phyloP scores from a whole-genome alignment of 2,797 vertebrate species.

The Hemibagrus guttatus region DNA sequence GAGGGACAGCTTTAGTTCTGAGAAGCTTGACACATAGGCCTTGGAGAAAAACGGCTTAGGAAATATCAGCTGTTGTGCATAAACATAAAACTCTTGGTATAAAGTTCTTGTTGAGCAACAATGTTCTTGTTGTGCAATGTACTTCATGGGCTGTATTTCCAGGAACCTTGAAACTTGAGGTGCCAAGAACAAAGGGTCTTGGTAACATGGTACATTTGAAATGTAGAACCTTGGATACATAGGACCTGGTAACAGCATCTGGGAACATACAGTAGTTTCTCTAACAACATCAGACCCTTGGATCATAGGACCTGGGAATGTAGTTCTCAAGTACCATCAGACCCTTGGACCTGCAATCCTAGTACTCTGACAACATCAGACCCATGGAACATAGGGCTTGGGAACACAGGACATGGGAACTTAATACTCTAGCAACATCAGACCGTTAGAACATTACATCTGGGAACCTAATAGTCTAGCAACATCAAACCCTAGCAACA shows the following conservation, averaged over 20 bases:
- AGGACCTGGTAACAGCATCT: neutral
- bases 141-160: neutral
- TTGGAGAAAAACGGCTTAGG: neutral
- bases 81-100: neutral
- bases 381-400: neutral
- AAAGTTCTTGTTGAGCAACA: neutral
- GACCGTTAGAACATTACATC: neutral
- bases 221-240: no score
- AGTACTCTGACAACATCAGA: neutral
- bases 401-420: neutral
- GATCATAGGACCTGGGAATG: neutral
- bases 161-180: neutral
- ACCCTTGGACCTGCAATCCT: neutral
- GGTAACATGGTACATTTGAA: neutral
- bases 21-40: neutral
- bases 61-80: neutral
- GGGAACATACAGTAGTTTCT: neutral
- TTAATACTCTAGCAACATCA: neutral
- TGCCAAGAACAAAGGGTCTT: neutral
- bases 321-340: neutral
- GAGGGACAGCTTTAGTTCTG: neutral
- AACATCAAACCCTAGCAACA: neutral
- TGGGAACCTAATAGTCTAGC: neutral
- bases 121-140: neutral
- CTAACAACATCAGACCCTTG: neutral